Conservation (phyloP, 2,888 invertebrate species). For the Eilema griseolum region DNA sequence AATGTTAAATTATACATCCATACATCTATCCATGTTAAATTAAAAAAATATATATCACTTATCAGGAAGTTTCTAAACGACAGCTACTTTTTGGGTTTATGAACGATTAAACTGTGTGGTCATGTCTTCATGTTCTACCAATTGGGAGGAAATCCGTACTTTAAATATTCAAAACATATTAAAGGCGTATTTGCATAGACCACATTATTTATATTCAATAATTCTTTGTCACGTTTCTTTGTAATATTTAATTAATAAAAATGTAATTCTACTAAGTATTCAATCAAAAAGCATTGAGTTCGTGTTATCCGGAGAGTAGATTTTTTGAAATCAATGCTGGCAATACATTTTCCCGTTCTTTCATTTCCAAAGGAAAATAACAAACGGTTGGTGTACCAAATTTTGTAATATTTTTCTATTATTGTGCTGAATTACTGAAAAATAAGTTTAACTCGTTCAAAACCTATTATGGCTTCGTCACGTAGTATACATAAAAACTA, state of each 20-base stretch:
- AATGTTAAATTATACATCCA: background rate
- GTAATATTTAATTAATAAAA: background rate
- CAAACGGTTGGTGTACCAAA: constrained; percentile 76
- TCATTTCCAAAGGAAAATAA: constrained; percentile 75
- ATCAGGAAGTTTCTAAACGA: background rate
- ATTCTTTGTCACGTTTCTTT: background rate
- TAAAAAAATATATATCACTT: background rate
- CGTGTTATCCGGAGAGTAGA: background rate
- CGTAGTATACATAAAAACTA: constrained; percentile 38
- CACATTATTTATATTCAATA: background rate
- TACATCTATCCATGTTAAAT: no score
- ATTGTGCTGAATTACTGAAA: constrained; percentile 42
- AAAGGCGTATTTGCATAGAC: background rate
- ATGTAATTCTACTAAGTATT: background rate
- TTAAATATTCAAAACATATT: background rate
- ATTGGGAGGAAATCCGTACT: background rate
- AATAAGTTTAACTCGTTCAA: constrained; percentile 54
- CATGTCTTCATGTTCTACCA: background rate
- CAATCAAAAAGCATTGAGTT: no score
- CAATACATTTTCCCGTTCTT: constrained; percentile 71
- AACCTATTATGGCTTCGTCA: constrained; percentile 27
- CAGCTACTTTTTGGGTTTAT: background rate
- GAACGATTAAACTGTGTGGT: background rate
- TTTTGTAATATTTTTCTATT: constrained; percentile 53
- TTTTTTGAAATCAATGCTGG: constrained; percentile 44